Conservation (phyloP, 2,888 invertebrate species). For the Meta bourneti region DNA sequence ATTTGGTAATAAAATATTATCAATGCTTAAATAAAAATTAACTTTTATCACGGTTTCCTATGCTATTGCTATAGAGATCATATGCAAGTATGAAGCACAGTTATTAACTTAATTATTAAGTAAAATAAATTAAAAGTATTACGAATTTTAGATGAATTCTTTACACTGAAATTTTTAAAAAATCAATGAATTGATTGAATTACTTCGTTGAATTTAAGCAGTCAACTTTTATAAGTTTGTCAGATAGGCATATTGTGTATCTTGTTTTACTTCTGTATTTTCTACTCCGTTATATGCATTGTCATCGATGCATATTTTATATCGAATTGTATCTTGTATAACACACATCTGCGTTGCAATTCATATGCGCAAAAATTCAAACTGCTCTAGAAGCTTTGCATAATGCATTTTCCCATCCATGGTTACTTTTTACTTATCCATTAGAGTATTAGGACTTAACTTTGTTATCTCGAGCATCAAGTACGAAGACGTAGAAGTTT, state of each 20-base stretch:
- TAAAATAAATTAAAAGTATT: no score
- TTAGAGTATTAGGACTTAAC: not conserved
- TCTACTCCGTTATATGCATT: not conserved
- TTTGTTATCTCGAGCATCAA: not conserved
- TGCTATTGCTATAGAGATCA: no score
- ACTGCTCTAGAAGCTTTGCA: not conserved
- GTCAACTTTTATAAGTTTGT: no score
- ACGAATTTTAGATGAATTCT: no score
- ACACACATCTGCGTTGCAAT: not conserved
- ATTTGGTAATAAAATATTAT: no score
- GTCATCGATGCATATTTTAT: not conserved
- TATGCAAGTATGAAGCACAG: no score
- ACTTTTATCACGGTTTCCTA: no score
- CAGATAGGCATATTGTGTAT: not conserved
- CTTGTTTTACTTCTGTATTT: not conserved
- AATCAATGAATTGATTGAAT: no score
- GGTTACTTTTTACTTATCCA: not conserved
- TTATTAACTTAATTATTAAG: no score
- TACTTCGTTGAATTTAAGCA: no score
- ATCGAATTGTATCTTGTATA: not conserved
- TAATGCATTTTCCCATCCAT: not conserved
- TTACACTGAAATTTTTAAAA: no score
- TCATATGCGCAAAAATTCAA: not conserved
- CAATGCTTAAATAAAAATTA: no score
- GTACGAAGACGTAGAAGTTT: not conserved